Evolutionary conservation across 2,113 vertebrate species (phyloP).

Genomic region (Myotis davidii): DNA sequence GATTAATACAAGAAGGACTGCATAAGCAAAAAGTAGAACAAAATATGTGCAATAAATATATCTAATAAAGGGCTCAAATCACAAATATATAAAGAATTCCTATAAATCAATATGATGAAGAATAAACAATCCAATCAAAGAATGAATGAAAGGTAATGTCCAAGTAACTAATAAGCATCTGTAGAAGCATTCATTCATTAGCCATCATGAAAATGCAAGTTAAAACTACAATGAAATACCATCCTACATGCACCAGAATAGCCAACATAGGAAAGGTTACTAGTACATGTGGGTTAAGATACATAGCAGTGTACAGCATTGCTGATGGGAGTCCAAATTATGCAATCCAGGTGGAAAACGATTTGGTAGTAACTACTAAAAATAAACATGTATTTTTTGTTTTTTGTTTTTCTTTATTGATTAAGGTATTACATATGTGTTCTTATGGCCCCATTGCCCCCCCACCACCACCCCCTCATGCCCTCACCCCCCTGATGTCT

Average conservation of each 20-base stretch:
- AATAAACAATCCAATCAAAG: constrained; percentile 28
- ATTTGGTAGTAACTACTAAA: background rate
- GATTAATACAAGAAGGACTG: background rate
- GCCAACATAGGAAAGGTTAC: background rate
- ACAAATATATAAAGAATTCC: background rate
- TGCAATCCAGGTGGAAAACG: background rate
- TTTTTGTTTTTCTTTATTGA: no score
- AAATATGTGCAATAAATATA: background rate
- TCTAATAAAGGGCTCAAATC: background rate
- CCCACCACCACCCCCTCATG: no score
- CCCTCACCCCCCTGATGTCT: no score
- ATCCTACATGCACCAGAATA: background rate
- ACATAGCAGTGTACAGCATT: background rate
- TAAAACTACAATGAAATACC: background rate
- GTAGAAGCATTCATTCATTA: background rate
- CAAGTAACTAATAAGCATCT: background rate
- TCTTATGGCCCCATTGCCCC: no score
- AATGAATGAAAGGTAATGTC: background rate
- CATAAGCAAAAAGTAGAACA: background rate
- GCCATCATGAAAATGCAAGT: background rate
- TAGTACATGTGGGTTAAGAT: background rate
- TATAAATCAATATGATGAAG: constrained; percentile 16
- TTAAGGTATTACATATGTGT: no score
- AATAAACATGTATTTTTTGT: background rate
- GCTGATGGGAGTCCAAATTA: background rate